A percentile compares a stretch with the other conserved stretches of the same genome.
These are phyloP conservation scores for Drosophila subobscura DNA, from an alignment of 1,140 invertebrate species.

Conservation along the genomic window DNA sequence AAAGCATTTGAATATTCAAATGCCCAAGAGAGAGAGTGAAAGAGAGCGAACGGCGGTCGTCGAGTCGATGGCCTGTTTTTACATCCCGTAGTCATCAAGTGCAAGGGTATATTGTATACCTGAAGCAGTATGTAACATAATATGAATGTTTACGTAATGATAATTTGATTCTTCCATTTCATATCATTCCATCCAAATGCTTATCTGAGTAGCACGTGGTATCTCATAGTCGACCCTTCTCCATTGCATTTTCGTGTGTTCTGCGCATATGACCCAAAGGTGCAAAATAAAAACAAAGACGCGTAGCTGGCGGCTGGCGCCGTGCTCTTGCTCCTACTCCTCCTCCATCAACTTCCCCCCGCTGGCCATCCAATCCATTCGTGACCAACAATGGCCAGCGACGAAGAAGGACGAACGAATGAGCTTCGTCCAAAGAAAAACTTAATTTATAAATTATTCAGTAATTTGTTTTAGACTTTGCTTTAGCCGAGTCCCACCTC, in stretches of 20 bases:
- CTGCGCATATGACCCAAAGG: constrained; percentile 47
- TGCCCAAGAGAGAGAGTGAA: constrained; percentile 59
- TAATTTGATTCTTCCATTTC: too few relatives aligned
- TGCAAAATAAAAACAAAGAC: constrained; percentile 42
- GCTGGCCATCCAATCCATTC: constrained; percentile 36
- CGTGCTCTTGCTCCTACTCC: background rate
- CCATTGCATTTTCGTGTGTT: constrained; percentile 3
- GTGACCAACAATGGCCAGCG: constrained; percentile 53
- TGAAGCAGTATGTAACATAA: too few relatives aligned
- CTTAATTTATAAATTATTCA: constrained; percentile 81
- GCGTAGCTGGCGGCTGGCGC: constrained; percentile 34
- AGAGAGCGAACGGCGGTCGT: constrained; percentile 13
- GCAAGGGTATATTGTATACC: background rate
- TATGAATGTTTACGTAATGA: too few relatives aligned
- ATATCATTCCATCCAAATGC: too few relatives aligned
- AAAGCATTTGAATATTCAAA: constrained; percentile 77
- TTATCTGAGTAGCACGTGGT: too few relatives aligned
- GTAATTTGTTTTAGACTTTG: constrained; percentile 79
- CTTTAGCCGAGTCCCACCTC: constrained; percentile 44
- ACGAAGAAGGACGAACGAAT: constrained; percentile 6
- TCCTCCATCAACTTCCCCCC: constrained; percentile 3
- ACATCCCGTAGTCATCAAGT: constrained; percentile 5
- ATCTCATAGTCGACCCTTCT: too few relatives aligned
- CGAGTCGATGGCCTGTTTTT: constrained; percentile 38
- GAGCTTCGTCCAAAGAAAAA: constrained; percentile 57